A percentile compares a stretch with the other conserved stretches of the same genome.
These are phyloP conservation scores for Cetoscarus ocellatus DNA, from an alignment of 2,797 vertebrate genomes.

Conservation along the genomic window DNA sequence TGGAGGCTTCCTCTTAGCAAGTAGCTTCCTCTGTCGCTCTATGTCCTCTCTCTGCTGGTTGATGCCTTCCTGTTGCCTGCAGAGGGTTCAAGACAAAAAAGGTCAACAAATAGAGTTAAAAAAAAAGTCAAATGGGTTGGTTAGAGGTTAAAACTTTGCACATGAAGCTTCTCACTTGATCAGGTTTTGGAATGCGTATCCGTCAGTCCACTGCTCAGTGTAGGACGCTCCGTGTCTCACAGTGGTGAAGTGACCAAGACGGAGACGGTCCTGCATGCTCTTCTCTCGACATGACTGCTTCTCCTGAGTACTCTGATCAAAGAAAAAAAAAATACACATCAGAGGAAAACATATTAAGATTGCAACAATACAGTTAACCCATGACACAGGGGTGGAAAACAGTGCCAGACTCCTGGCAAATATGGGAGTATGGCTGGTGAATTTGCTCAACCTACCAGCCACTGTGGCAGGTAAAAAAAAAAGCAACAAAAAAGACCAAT, in stretches of 20 bases:
- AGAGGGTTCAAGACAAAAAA: not conserved
- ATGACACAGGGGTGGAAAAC: too few species aligned
- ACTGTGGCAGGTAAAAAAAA: too few species aligned
- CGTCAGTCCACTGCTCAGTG: conserved; percentile 99
- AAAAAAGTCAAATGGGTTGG: not conserved
- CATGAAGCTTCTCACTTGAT: conserved; percentile 91
- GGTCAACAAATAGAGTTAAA: not conserved
- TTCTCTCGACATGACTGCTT: conserved; percentile 98
- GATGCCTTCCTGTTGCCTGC: conserved; percentile 97
- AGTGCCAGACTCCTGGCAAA: too few species aligned
- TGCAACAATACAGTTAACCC: not conserved
- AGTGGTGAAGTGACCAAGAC: conserved; percentile 98
- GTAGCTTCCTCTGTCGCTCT: conserved; percentile 97
- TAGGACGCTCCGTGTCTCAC: conserved; percentile 98
- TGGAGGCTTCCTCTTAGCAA: conserved; percentile 97
- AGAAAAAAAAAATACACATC: not conserved
- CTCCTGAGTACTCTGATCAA: conserved; percentile 89
- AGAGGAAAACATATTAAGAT: not conserved
- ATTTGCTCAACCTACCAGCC: too few species aligned
- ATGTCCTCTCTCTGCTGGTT: conserved; percentile 99
- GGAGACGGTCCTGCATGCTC: conserved; percentile 99
- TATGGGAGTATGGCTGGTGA: too few species aligned
- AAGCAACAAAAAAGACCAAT: too few species aligned
- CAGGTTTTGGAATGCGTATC: conserved; percentile 99
- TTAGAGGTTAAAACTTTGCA: not conserved